A percentile compares a stretch with the other conserved stretches of the same genome.
Evolutionary conservation across 2,797 vertebrate species (phyloP).

Genomic region (Momotus momota): DNA sequence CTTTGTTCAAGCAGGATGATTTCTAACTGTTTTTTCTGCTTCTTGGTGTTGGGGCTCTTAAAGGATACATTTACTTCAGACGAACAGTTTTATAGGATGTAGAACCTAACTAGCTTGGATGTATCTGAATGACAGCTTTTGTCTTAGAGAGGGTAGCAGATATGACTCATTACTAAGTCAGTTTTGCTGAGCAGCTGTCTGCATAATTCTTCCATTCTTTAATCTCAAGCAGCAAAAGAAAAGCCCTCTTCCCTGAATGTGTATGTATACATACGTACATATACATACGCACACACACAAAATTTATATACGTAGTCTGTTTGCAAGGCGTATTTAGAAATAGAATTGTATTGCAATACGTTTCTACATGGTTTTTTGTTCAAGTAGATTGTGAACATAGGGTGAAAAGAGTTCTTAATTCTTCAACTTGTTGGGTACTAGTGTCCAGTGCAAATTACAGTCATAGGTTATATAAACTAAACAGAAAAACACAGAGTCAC

Average conservation of each 20-base stretch:
- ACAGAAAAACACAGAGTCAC: neutral
- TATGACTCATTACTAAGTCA: slow-evolving; percentile 48
- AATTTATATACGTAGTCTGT: neutral
- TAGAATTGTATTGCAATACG: neutral
- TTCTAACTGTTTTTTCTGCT: neutral
- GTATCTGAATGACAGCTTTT: slow-evolving; percentile 43
- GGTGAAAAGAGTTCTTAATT: neutral
- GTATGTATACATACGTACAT: neutral
- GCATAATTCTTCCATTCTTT: slow-evolving; percentile 40
- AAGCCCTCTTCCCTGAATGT: neutral
- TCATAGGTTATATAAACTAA: neutral
- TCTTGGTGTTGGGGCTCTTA: neutral
- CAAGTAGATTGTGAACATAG: neutral
- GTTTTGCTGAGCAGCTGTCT: slow-evolving; percentile 49
- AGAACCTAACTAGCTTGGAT: neutral
- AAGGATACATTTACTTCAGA: neutral
- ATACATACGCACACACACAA: neutral
- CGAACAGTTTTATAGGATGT: neutral
- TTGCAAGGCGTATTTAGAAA: neutral
- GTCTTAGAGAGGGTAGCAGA: slow-evolving; percentile 27
- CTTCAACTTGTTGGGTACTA: neutral
- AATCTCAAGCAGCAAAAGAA: slow-evolving; percentile 1
- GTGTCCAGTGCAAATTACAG: neutral
- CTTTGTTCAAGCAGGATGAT: neutral
- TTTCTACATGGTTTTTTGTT: neutral